These are phyloP conservation scores for Chrysemys picta DNA, from an alignment of 2,113 vertebrate genomes.

Conservation along the genomic window DNA sequence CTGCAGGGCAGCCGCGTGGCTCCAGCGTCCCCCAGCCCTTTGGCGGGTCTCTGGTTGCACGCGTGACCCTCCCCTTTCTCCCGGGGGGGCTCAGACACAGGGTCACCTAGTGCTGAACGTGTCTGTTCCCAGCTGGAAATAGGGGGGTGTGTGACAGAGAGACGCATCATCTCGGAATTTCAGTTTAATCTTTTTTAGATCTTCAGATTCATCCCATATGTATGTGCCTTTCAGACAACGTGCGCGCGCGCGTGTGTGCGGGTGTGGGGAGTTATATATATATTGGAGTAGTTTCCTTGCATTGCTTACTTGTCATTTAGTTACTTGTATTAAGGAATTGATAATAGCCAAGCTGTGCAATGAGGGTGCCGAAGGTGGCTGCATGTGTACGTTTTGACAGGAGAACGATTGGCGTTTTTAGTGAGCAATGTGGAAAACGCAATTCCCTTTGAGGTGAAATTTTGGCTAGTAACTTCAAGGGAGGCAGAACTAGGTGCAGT, in stretches of 20 bases:
- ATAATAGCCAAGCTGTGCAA: too few species aligned
- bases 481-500: not conserved
- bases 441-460: not conserved
- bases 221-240: not conserved
- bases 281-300: not conserved
- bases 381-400: not conserved
- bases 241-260: not conserved
- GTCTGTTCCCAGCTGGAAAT: not conserved
- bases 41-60: too few species aligned
- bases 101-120: too few species aligned
- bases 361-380: not conserved
- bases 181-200: not conserved
- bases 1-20: not conserved
- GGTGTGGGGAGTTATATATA: accelerated
- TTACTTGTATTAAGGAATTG: not conserved
- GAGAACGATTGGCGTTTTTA: not conserved
- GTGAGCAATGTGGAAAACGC: not conserved
- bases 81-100: too few species aligned
- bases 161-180: not conserved
- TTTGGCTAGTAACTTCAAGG: not conserved
- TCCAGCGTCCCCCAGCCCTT: not conserved
- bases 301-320: too few species aligned
- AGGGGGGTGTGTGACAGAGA: not conserved
- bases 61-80: not conserved
- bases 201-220: not conserved